phyloP scores from a whole-genome alignment of 2,113 vertebrate genomes.

The Prietella phreatophila region DNA sequence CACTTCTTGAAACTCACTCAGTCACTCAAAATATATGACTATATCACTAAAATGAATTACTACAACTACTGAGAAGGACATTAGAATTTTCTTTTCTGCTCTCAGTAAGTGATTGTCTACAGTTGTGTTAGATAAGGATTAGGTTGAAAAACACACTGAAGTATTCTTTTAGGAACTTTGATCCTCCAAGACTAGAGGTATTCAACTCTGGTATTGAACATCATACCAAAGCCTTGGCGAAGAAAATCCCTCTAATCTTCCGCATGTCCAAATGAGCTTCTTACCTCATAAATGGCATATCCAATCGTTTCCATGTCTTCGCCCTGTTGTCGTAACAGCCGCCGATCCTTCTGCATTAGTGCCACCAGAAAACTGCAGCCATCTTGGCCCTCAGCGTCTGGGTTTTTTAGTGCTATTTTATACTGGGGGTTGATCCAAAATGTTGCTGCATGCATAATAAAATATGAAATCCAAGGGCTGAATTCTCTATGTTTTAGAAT shows the following conservation, averaged over 20 bases:
- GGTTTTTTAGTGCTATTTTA: conserved; percentile 81
- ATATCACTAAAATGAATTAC: not conserved
- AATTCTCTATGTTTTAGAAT: not conserved
- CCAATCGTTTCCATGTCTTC: conserved; percentile 96
- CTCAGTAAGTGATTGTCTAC: not conserved
- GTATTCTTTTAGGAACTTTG: not conserved
- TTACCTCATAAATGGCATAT: conserved; percentile 89
- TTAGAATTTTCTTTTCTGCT: not conserved
- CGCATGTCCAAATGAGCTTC: not conserved
- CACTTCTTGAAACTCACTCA: not conserved
- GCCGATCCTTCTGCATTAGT: conserved; percentile 94
- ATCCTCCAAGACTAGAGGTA: not conserved
- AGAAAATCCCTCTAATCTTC: not conserved
- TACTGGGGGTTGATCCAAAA: conserved; percentile 98
- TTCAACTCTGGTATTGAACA: not conserved
- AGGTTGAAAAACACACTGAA: not conserved
- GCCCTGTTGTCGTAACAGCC: conserved; percentile 79
- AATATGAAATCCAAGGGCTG: not conserved
- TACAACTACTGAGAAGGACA: not conserved
- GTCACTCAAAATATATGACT: not conserved
- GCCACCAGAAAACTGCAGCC: conserved; percentile 90
- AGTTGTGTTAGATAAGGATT: not conserved
- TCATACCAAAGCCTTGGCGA: not conserved
- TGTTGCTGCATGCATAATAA: conserved; percentile 72
- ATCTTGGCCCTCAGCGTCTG: conserved; percentile 64